Conservation (phyloP, 2,888 invertebrate genomes). For the Rhingia campestris region DNA sequence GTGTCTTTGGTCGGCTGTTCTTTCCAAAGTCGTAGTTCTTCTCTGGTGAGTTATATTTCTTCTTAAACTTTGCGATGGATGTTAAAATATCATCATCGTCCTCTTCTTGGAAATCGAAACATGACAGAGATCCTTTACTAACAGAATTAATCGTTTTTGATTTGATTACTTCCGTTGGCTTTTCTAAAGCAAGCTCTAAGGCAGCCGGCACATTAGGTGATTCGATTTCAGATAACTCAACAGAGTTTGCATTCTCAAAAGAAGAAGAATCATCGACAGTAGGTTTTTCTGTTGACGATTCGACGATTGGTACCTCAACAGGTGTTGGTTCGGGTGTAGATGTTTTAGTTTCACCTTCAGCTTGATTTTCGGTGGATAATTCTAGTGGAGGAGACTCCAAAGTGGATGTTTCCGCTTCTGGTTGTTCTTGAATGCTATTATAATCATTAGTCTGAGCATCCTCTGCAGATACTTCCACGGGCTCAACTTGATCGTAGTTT, state of each 20-base stretch:
- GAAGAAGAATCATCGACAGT: not conserved
- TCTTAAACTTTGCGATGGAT: constrained; percentile 78
- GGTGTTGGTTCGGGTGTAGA: no score
- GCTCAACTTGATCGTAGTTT: no score
- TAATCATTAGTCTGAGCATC: no score
- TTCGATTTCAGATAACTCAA: not conserved
- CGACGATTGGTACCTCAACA: not conserved
- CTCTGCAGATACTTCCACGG: no score
- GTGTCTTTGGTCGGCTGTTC: constrained; percentile 40
- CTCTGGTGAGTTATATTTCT: constrained; percentile 78
- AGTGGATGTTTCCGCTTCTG: no score
- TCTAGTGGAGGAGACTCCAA: no score
- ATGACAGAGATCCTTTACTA: constrained; percentile 83
- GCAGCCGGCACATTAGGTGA: not conserved
- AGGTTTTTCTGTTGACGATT: not conserved
- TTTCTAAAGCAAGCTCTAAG: not conserved
- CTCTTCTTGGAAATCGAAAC: constrained; percentile 91
- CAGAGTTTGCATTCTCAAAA: not conserved
- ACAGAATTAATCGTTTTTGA: constrained; percentile 8
- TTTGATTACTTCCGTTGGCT: not conserved
- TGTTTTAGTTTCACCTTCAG: no score
- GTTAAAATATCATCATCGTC: constrained; percentile 84
- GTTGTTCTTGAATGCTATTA: no score
- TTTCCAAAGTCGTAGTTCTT: constrained; percentile 69
- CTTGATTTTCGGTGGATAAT: no score